A percentile compares a stretch with the other conserved stretches of the same genome.
Evolutionary conservation across 2,113 vertebrate genomes (phyloP).

Genomic region (Psilopsiagon aurifrons): DNA sequence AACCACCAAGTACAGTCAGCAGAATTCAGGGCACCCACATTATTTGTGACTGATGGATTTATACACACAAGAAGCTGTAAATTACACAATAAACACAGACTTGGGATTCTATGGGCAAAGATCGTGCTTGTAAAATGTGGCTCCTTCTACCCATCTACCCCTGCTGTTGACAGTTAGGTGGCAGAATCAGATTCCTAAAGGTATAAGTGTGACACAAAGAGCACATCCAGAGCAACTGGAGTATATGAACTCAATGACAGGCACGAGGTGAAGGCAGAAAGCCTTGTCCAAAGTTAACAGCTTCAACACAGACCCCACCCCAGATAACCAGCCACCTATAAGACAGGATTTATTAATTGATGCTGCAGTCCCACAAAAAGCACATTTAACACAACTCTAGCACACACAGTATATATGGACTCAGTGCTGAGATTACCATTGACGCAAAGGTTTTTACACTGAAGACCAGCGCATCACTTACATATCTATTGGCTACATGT

Average conservation of each 20-base stretch:
- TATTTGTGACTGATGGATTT: conserved; percentile 2
- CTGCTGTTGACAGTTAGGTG: not conserved
- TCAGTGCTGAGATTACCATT: not conserved
- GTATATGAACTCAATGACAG: not conserved
- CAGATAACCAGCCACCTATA: not conserved
- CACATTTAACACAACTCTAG: not conserved
- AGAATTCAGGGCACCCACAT: not conserved
- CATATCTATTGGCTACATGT: not conserved
- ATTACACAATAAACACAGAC: not conserved
- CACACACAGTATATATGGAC: not conserved
- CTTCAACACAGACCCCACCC: not conserved
- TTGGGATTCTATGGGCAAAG: not conserved
- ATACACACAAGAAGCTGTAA: not conserved
- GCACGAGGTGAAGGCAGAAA: not conserved
- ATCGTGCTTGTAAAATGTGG: not conserved
- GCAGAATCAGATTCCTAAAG: not conserved
- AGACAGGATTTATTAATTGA: not conserved
- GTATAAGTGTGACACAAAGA: not conserved
- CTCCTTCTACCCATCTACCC: not conserved
- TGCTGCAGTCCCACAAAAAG: not conserved
- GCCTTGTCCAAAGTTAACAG: not conserved
- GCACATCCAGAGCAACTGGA: not conserved
- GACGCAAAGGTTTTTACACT: not conserved
- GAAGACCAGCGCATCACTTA: not conserved
- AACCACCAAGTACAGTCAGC: not conserved